A percentile compares a stretch with the other conserved stretches of the same genome.
phyloP scores from a whole-genome alignment of 2,888 invertebrate species.

The Acanthopleura granulata region DNA sequence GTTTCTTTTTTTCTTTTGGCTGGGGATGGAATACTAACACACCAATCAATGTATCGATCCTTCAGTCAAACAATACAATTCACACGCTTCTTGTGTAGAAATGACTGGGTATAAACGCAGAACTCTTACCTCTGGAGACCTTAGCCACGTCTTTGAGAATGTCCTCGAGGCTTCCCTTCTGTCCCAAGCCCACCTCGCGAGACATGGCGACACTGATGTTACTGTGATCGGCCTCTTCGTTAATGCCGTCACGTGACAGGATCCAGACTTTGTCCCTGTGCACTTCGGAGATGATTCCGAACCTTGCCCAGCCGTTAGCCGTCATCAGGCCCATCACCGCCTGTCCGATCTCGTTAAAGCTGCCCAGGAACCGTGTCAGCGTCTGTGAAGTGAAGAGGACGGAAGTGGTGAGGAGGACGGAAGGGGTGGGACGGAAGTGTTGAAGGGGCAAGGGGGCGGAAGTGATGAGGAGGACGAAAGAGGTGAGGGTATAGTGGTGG shows the following conservation, averaged over 20 bases:
- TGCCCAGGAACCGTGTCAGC: constrained; percentile 40
- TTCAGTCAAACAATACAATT: too few species aligned
- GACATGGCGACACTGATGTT: constrained; percentile 30
- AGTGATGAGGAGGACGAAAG: too few species aligned
- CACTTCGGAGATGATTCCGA: constrained; percentile 35
- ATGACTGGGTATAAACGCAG: neutral
- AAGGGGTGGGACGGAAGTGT: too few species aligned
- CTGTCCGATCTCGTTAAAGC: constrained; percentile 43
- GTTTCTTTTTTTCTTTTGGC: too few species aligned
- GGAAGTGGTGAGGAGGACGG: neutral
- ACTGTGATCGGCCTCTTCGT: constrained; percentile 15
- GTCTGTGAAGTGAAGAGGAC: constrained; percentile 31
- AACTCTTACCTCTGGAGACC: constrained; percentile 33
- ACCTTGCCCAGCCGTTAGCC: constrained; percentile 31
- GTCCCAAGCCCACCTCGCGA: constrained; percentile 16
- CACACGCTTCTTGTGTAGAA: too few species aligned
- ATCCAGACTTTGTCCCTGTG: constrained; percentile 39
- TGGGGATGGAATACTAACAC: too few species aligned
- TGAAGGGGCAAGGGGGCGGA: too few species aligned
- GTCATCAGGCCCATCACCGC: constrained; percentile 32
- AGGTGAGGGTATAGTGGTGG: too few species aligned
- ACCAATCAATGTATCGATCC: too few species aligned
- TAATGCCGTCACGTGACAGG: constrained; percentile 31
- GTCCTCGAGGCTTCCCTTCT: constrained; percentile 19
- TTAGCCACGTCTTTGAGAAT: constrained; percentile 27